Conservation (phyloP, 2,888 invertebrate genomes). For the Terebella lapidaria region DNA sequence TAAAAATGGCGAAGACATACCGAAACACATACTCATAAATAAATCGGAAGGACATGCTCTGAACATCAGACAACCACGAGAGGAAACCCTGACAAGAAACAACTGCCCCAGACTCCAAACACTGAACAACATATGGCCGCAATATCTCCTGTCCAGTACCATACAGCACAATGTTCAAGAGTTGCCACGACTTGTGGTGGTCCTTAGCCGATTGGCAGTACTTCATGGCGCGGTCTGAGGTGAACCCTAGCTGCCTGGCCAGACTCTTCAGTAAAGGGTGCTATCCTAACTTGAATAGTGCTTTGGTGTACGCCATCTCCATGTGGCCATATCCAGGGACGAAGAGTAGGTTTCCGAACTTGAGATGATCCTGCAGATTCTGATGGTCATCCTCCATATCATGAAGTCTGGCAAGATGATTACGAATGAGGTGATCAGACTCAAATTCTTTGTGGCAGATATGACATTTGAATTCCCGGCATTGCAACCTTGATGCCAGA, state of each 20-base stretch:
- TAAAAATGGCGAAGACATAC: not conserved
- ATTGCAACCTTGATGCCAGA: too few relatives aligned
- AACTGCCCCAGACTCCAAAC: not conserved
- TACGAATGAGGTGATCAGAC: too few relatives aligned
- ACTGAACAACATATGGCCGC: not conserved
- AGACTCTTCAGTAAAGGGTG: slow-evolving; percentile 42
- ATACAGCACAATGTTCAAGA: not conserved
- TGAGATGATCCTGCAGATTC: too few relatives aligned
- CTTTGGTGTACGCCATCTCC: not conserved
- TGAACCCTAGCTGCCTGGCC: not conserved
- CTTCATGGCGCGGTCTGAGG: not conserved
- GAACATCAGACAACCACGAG: not conserved
- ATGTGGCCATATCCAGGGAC: not conserved
- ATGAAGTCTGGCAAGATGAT: too few relatives aligned
- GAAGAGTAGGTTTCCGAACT: not conserved
- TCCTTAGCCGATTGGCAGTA: not conserved
- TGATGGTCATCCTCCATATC: too few relatives aligned
- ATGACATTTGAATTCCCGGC: too few relatives aligned
- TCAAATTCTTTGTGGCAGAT: too few relatives aligned
- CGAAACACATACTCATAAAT: not conserved
- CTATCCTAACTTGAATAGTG: not conserved
- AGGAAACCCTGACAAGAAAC: not conserved
- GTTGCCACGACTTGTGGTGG: not conserved
- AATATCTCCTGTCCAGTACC: not conserved
- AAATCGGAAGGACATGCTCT: not conserved